These are phyloP conservation scores for Clupea harengus DNA, from an alignment of 2,113 vertebrate species.

Conservation along the genomic window DNA sequence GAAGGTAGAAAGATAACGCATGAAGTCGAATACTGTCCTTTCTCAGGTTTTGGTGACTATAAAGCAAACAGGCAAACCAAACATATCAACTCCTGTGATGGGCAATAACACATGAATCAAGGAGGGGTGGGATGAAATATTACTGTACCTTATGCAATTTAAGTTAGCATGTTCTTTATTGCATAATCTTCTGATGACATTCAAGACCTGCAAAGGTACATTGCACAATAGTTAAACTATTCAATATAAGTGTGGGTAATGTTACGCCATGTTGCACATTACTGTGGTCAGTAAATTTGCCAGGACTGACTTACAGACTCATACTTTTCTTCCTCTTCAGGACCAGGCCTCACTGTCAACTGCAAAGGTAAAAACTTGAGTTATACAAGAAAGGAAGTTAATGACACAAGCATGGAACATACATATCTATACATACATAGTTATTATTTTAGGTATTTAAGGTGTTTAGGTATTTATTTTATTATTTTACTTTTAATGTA, in stretches of 20 bases:
- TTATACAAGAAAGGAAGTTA: not conserved
- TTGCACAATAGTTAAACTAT: not conserved
- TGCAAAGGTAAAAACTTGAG: constrained; percentile 28
- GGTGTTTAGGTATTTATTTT: too few species aligned
- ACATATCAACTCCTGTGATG: not conserved
- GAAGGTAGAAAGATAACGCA: constrained; percentile 64
- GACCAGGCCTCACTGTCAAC: constrained; percentile 50
- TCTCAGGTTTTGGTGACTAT: constrained; percentile 58
- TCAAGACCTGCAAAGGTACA: constrained; percentile 58
- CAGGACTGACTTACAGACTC: constrained; percentile 58
- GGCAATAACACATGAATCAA: not conserved
- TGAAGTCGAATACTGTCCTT: constrained; percentile 59
- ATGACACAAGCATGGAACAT: not conserved
- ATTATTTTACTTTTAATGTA: too few species aligned
- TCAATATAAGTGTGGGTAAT: not conserved
- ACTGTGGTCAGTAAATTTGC: not conserved
- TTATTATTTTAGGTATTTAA: too few species aligned
- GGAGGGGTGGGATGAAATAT: not conserved
- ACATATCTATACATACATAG: too few species aligned
- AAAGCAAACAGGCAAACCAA: constrained; percentile 17
- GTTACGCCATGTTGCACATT: not conserved
- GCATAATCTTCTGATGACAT: constrained; percentile 60
- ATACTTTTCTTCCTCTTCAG: constrained; percentile 67
- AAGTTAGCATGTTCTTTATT: constrained; percentile 66
- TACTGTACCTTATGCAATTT: constrained; percentile 61